Percentiles rank a stretch among this genome's conserved stretches.
Evolutionary conservation across 2,113 vertebrate genomes (phyloP).

Genomic region (Alectura lathami): DNA sequence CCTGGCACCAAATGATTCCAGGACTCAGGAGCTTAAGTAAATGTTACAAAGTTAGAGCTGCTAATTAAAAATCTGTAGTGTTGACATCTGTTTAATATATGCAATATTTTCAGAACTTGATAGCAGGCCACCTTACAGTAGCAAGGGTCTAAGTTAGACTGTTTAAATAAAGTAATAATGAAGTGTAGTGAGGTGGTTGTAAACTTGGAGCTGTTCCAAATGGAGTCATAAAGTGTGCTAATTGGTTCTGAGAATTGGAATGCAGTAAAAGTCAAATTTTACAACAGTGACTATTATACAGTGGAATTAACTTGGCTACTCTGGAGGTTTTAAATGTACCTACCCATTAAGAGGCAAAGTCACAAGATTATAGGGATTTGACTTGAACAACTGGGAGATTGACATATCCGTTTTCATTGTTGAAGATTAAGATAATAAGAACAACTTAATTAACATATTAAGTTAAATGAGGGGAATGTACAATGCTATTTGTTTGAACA

Average conservation of each 20-base stretch:
- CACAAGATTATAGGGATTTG: constrained; percentile 18
- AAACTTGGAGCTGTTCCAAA: constrained; percentile 73
- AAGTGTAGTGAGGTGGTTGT: constrained; percentile 41
- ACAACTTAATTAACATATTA: constrained; percentile 30
- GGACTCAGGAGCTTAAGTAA: constrained; percentile 27
- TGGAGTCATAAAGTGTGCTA: constrained; percentile 73
- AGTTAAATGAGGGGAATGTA: neutral
- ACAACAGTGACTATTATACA: constrained; percentile 55
- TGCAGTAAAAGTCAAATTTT: constrained; percentile 66
- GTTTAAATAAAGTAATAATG: constrained; percentile 74
- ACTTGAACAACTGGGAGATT: neutral
- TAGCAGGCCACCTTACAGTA: constrained; percentile 25
- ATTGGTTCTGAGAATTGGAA: constrained; percentile 69
- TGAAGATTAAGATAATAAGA: constrained; percentile 32
- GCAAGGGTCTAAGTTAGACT: constrained; percentile 51
- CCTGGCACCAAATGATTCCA: constrained; percentile 10
- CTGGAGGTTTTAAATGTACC: constrained; percentile 50
- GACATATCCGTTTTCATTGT: neutral
- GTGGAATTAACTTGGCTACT: constrained; percentile 60
- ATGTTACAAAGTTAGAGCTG: constrained; percentile 40
- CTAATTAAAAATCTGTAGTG: constrained; percentile 62
- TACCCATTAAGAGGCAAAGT: constrained; percentile 18
- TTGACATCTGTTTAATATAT: constrained; percentile 71
- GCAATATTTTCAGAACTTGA: constrained; percentile 44
- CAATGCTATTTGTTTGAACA: neutral